These are phyloP conservation scores for Elegia similella DNA, from an alignment of 2,888 invertebrate genomes.

Conservation along the genomic window DNA sequence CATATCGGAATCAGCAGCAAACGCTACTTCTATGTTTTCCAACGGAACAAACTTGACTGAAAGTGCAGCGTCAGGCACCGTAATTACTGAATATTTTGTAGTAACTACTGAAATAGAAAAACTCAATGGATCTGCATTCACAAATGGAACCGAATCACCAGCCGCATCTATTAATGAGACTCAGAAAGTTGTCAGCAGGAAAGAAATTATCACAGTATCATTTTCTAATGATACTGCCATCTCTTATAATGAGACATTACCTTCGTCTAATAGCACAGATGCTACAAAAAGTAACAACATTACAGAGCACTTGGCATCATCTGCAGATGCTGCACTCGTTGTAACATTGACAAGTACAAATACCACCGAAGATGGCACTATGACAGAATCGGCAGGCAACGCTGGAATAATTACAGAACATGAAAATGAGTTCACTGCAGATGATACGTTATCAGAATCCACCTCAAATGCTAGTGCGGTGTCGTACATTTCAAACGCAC, in stretches of 20 bases:
- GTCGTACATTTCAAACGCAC: background rate
- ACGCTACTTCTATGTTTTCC: no score
- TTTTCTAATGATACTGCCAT: background rate
- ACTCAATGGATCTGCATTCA: background rate
- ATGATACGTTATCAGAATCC: background rate
- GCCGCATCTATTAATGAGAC: background rate
- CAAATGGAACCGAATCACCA: no score
- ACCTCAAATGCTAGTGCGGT: background rate
- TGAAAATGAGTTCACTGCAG: background rate
- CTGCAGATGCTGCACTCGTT: background rate
- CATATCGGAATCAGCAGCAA: no score
- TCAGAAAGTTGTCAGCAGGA: background rate
- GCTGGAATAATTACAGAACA: background rate
- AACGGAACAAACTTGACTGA: background rate
- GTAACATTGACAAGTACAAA: conserved; percentile 11
- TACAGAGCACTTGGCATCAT: background rate
- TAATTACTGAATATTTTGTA: background rate
- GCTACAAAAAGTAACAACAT: background rate
- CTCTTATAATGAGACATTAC: background rate
- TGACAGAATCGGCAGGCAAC: background rate
- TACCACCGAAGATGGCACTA: background rate
- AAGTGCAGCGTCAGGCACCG: background rate
- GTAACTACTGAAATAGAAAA: conserved; percentile 2
- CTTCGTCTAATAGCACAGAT: background rate
- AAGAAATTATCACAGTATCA: conserved; percentile 3